Evolutionary conservation across 2,888 invertebrate species (phyloP).

Genomic region (Hypercompe scribonia): DNA sequence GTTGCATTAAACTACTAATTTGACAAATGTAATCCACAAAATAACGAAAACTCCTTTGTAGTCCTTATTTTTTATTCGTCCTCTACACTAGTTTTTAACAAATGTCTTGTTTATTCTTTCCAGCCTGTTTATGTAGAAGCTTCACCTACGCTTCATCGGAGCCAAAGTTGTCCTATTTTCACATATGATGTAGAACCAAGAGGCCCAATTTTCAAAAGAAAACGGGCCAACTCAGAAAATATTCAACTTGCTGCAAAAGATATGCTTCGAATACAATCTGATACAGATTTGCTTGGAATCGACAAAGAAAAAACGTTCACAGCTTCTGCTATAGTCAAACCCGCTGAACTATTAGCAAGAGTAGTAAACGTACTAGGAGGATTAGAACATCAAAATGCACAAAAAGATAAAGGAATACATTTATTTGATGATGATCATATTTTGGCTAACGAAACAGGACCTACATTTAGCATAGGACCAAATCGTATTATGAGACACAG

Average conservation of each 20-base stretch:
- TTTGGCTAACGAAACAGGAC: slow-evolving; percentile 88
- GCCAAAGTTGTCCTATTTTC: slow-evolving; percentile 91
- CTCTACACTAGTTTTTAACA: background rate
- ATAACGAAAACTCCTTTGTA: background rate
- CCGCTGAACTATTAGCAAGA: slow-evolving; percentile 91
- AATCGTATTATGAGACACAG: slow-evolving; percentile 83
- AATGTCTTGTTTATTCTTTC: slow-evolving; percentile 52
- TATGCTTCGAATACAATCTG: slow-evolving; percentile 90
- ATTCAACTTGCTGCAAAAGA: slow-evolving; percentile 80
- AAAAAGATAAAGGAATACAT: slow-evolving; percentile 86
- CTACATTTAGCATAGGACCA: slow-evolving; percentile 86
- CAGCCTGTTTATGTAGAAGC: slow-evolving; percentile 92
- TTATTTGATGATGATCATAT: slow-evolving; percentile 92
- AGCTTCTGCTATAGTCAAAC: slow-evolving; percentile 90
- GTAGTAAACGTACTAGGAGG: slow-evolving; percentile 92
- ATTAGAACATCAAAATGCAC: slow-evolving; percentile 79
- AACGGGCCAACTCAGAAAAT: slow-evolving; percentile 89
- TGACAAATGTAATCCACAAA: background rate
- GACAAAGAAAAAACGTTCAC: slow-evolving; percentile 93
- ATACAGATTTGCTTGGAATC: slow-evolving; percentile 92
- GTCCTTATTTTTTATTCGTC: background rate
- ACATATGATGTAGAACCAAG: slow-evolving; percentile 87
- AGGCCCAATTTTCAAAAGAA: slow-evolving; percentile 81
- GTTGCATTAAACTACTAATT: background rate
- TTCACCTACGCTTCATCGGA: slow-evolving; percentile 81